Base-by-base conservation (phyloP, 2,113 vertebrate genomes). In the Hymenochirus boettgeri region DNA sequence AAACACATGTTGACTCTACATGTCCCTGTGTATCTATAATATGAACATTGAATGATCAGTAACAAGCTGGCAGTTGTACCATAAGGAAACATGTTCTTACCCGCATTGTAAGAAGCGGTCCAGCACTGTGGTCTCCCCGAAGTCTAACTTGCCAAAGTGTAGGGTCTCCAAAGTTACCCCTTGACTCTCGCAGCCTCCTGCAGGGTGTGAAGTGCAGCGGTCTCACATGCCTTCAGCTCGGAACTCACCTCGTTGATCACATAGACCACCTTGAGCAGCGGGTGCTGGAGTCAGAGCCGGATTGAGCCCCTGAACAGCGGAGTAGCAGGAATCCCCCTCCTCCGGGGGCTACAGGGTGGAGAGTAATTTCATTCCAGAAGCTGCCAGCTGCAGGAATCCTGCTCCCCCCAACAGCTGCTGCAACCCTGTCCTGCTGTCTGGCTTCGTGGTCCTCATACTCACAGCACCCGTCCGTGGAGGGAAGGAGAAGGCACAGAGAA, bases 91-190 rank as follows among this genome's bases (percentile, higher is more conserved):
- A n/a, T 35, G 31, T 13, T 35, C 2, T 35, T 78, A 99, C 96
- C 96, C 84, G 96, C 94, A 42, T 97, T 98, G 77, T 99, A n/a
- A 99, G 75, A 99, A 99, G 60, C 88, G 86, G 75, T 99, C 96
- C 73, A 99, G 85, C 71, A 97, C 96, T 0, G 88, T 70, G 7
- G 92, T 95, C 76, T 99, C 96, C 4, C 95, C 96, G 59, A 99
- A 99, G 85, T 99, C 96, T 75, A 99, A 88, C 71, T 92, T 95
- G 2, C 92, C 90, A 42, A 98, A 98, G 72, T 91, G 91, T 15
- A 97, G 77, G 0, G 91, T 89, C 70, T 97, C 91, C 76, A 98
- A 80, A 4, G 80, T 58, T 73, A 92, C 92, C 21, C 91, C 94
- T 71, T 82, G 86, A 6, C 74, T 57, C 24, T 96, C 95, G 70